A percentile compares a stretch with the other conserved stretches of the same genome.
These are phyloP conservation scores for Laspeyria flexula DNA, from an alignment of 2,888 invertebrate genomes.

Conservation along the genomic window DNA sequence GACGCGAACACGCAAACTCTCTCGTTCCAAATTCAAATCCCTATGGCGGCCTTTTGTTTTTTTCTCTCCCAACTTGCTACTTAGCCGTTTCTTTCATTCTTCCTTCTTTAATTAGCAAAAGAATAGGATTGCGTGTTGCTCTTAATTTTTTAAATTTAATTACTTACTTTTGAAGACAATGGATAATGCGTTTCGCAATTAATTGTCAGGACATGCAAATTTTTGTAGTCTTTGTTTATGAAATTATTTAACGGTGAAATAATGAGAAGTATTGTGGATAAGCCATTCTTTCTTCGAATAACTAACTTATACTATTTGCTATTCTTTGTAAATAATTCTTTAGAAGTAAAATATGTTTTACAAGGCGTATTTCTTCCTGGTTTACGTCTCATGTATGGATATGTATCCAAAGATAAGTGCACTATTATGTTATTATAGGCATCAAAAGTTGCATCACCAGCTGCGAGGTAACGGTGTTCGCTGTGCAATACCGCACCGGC, in stretches of 20 bases:
- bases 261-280: slow-evolving; percentile 40
- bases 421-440: slow-evolving; percentile 82
- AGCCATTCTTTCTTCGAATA: slow-evolving; percentile 35
- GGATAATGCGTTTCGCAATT: slow-evolving; percentile 76
- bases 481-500: slow-evolving; percentile 71
- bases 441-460: slow-evolving; percentile 81
- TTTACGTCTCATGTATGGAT: slow-evolving; percentile 6
- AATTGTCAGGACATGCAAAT: slow-evolving; percentile 75
- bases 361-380: neutral
- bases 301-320: slow-evolving; percentile 27
- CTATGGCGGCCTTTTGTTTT: slow-evolving; percentile 67
- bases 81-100: slow-evolving; percentile 79
- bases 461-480: slow-evolving; percentile 73
- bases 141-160: slow-evolving; percentile 82
- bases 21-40: slow-evolving; percentile 74
- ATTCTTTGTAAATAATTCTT: too few relatives aligned
- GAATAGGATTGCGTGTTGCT: slow-evolving; percentile 82
- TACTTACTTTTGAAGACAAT: slow-evolving; percentile 75
- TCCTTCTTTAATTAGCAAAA: slow-evolving; percentile 83
- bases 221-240: slow-evolving; percentile 54
- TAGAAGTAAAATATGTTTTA: too few relatives aligned
- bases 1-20: slow-evolving; percentile 78
- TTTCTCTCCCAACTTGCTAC: slow-evolving; percentile 80
- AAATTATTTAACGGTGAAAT: slow-evolving; percentile 39
- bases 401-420: slow-evolving; percentile 62